Conservation (phyloP, 2,113 vertebrate genomes). For the Puffinus mauretanicus region DNA sequence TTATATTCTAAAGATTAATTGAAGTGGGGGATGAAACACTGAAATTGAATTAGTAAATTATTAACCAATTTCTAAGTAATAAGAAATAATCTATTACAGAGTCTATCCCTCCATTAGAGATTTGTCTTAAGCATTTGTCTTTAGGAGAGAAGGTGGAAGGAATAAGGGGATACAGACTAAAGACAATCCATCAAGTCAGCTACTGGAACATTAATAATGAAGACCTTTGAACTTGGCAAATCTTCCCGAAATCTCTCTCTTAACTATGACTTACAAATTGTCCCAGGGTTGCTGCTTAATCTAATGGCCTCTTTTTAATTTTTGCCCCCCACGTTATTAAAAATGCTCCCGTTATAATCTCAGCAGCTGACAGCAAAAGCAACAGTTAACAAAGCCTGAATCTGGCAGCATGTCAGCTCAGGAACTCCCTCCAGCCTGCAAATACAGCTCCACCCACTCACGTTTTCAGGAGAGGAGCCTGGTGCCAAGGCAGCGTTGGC, state of each 20-base stretch:
- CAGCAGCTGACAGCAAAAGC: background rate
- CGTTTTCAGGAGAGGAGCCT: background rate
- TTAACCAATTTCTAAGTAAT: slow-evolving; percentile 63
- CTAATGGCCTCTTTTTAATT: background rate
- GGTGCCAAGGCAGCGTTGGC: background rate
- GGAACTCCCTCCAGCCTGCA: slow-evolving; percentile 45
- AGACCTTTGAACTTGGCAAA: slow-evolving; percentile 52
- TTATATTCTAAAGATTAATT: slow-evolving; percentile 54
- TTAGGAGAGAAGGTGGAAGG: slow-evolving; percentile 15
- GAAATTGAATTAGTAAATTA: slow-evolving; percentile 67
- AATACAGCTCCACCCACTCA: slow-evolving; percentile 22
- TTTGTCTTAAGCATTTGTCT: slow-evolving; percentile 54
- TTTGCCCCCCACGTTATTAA: background rate
- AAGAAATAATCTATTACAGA: slow-evolving; percentile 62
- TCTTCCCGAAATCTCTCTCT: slow-evolving; percentile 8
- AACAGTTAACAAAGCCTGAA: slow-evolving; percentile 1
- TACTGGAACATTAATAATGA: slow-evolving; percentile 35
- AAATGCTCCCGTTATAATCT: background rate
- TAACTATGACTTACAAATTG: background rate
- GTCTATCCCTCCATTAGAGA: slow-evolving; percentile 5
- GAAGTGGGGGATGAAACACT: slow-evolving; percentile 15
- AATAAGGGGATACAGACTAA: background rate
- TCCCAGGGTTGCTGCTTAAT: slow-evolving; percentile 8
- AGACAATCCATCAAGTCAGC: slow-evolving; percentile 42
- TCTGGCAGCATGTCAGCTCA: background rate